These are phyloP conservation scores for Chrysaora quinquecirrha DNA, from an alignment of 30 jellyfish, hydroid and myxozoan genomes.

Conservation along the genomic window DNA sequence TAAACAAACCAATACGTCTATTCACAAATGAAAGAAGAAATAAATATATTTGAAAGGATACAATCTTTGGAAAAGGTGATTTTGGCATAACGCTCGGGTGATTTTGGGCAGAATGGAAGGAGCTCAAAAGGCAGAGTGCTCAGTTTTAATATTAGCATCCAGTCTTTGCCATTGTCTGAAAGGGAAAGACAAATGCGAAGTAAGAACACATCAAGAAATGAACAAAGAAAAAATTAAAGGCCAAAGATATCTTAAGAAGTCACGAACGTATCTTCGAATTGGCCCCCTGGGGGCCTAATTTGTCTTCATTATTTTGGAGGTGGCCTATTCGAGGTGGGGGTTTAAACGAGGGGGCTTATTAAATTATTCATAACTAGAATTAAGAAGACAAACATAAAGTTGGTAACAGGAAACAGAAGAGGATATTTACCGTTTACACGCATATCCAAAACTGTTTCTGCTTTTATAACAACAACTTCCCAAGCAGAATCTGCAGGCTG, in stretches of 20 bases:
- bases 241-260: background rate
- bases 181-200: background rate
- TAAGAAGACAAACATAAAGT: background rate
- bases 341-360: too few relatives aligned
- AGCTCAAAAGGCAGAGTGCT: conserved; percentile 54
- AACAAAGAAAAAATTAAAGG: background rate
- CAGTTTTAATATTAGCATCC: conserved; percentile 60
- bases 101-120: conserved; percentile 82
- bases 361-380: background rate
- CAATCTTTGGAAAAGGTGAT: conserved; percentile 45
- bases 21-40: background rate
- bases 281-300: too few relatives aligned
- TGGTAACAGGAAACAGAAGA: background rate
- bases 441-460: conserved; percentile 54
- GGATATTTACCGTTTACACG: conserved; percentile 69
- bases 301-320: too few relatives aligned
- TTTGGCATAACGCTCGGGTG: conserved; percentile 78
- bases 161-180: conserved; percentile 60
- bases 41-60: conserved; percentile 33
- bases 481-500: conserved; percentile 62
- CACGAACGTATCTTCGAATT: background rate
- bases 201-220: background rate
- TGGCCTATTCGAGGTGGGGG: too few relatives aligned
- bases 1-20: too few relatives aligned
- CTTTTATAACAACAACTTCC: conserved; percentile 81